phyloP scores from a whole-genome alignment of 2,888 invertebrate genomes.

The Melipona beecheii region DNA sequence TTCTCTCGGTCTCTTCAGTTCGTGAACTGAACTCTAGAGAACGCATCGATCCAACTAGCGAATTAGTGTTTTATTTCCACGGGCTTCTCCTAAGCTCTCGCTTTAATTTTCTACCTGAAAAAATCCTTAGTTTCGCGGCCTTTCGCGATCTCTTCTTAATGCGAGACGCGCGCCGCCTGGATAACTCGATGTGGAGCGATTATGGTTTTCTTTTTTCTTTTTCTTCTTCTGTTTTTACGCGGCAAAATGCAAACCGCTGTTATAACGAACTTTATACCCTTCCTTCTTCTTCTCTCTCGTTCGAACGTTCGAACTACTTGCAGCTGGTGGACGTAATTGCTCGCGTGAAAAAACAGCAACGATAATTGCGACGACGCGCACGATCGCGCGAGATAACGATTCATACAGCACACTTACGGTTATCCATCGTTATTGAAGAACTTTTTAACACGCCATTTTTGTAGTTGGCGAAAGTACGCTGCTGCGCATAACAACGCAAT shows the following conservation, averaged over 20 bases:
- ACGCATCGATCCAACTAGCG: constrained; percentile 74
- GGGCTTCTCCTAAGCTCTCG: constrained; percentile 72
- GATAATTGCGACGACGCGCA: constrained; percentile 4
- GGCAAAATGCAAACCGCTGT: constrained; percentile 26
- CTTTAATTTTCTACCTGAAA: constrained; percentile 81
- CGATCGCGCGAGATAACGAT: background rate
- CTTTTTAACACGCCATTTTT: too few relatives aligned
- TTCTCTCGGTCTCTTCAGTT: constrained; percentile 50
- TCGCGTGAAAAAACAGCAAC: background rate
- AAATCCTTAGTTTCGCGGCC: constrained; percentile 68
- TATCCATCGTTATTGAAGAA: background rate
- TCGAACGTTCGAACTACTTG: background rate
- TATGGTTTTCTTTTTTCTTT: background rate
- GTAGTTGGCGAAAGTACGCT: too few relatives aligned
- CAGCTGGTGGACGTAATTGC: constrained; percentile 11
- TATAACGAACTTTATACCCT: constrained; percentile 38
- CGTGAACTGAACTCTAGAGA: constrained; percentile 70
- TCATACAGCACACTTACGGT: background rate
- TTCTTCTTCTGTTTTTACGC: background rate
- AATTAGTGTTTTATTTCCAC: constrained; percentile 78
- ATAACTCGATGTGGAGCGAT: constrained; percentile 26
- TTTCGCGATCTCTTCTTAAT: constrained; percentile 43
- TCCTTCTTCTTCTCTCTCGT: background rate
- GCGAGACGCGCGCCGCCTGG: constrained; percentile 31
- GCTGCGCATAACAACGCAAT: too few relatives aligned